Evolutionary conservation across 2,113 vertebrate species (phyloP), one percentile per base, ranked within the genome.

Genomic region (Psammodynastes pulverulentus): DNA sequence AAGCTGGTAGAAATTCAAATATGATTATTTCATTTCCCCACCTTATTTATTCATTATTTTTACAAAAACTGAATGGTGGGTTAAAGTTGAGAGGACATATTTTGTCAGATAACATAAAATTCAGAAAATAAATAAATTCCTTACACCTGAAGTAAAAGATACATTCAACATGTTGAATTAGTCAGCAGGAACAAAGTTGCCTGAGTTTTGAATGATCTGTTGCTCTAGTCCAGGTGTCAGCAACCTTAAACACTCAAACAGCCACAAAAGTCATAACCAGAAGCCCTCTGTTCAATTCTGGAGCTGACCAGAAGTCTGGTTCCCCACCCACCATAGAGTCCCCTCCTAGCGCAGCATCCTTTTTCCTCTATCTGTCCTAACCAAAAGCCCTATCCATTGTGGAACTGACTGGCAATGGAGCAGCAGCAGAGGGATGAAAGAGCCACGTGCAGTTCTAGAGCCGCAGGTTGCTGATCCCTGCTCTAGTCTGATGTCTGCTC

Each of bases 121-220:
- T 95, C 92, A 96, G 89, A 85, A 85, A 94, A 92, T 90, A 93
- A 62, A 94, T 95, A 96, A 72, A 93, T 96, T 97, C 95, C 95
- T 95, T 92, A 93, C 92, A 93, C 94, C 95, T 94, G 93, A 84
- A 88, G 53, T 94, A 86, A 95, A 91, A 87, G 88, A 85, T 46
- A 4, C 94, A 93, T 93, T 93, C 23, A 7, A 95, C 26, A 1
- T 95, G 92, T 95, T 93, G 91, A 95, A 95, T 95, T 95, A 94
- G 93, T 95, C 92, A 94, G 89, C 94, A 95, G 94, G 95, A 97
- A 96, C 95, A 43, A 43, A 79, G 97, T 90, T 1, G 58, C 92
- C 96, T 56, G 19, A 19, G 46, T 1, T 93, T 95, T 96, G 93
- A 97, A 97, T 92, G 94, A 90, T 94, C 94, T 96, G 94, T 90